These are phyloP conservation scores for Microctonus aethiopoides DNA, from an alignment of 2,888 invertebrate genomes.

Conservation along the genomic window DNA sequence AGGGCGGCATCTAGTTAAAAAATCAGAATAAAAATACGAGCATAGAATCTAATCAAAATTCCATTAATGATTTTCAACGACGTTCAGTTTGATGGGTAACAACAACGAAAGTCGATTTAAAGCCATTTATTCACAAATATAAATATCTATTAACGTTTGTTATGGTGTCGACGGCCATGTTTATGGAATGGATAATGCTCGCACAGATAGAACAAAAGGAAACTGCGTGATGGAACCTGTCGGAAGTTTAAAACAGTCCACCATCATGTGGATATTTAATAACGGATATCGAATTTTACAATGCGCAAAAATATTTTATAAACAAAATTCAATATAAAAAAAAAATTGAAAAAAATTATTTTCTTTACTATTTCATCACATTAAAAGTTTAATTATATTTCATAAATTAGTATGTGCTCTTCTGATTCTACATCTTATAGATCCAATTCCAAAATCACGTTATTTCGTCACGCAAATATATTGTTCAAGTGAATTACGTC, in stretches of 20 bases:
- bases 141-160: not conserved
- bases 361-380: not conserved
- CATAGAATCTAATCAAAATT: not conserved
- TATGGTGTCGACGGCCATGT: not conserved
- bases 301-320: not conserved
- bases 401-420: not conserved
- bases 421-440: not conserved
- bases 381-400: not conserved
- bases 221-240: constrained; percentile 8
- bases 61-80: not conserved
- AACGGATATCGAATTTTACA: constrained; percentile 27
- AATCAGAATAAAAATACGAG: not conserved
- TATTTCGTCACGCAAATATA: not conserved
- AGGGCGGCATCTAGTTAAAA: not conserved
- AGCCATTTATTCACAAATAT: not conserved
- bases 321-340: not conserved
- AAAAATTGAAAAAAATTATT: not conserved
- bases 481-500: not conserved
- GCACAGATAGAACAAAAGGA: not conserved
- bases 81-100: not conserved
- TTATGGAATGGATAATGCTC: constrained; percentile 8
- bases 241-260: constrained; percentile 17
- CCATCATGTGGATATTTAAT: not conserved
- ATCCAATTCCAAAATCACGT: not conserved
- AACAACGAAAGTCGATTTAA: not conserved